These are phyloP conservation scores for Rhinopomastus cyanomelas DNA, from an alignment of 2,113 vertebrate species.

Conservation along the genomic window DNA sequence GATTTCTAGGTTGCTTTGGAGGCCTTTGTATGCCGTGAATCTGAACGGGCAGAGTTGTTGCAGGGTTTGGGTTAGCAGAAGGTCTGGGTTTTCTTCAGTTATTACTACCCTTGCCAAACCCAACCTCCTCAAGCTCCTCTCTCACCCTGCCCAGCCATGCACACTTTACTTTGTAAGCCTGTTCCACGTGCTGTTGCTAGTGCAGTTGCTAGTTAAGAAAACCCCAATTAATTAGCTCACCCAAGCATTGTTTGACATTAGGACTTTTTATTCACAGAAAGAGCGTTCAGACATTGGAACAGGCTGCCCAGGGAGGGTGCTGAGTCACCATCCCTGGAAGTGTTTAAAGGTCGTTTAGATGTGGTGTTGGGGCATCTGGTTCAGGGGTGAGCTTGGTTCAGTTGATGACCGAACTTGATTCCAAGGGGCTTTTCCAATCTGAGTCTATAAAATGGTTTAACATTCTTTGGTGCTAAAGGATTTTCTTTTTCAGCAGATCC, in stretches of 20 bases:
- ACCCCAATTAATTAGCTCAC: not conserved
- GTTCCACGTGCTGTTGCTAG: not conserved
- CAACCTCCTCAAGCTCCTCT: accelerated
- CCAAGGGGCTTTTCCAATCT: too few species aligned
- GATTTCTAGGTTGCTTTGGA: not conserved
- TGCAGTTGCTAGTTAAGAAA: not conserved
- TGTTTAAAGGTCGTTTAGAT: too few species aligned
- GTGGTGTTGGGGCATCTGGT: too few species aligned
- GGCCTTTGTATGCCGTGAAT: accelerated
- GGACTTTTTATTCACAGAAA: too few species aligned
- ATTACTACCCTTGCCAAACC: not conserved
- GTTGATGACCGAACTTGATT: too few species aligned
- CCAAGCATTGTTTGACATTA: not conserved
- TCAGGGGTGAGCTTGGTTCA: too few species aligned
- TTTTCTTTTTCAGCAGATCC: not conserved
- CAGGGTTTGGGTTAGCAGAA: not conserved
- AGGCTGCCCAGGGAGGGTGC: too few species aligned
- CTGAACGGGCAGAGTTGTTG: accelerated
- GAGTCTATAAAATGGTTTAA: not conserved
- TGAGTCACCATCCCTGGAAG: too few species aligned
- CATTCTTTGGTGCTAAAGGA: not conserved
- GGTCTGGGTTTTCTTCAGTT: not conserved
- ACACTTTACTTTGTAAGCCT: not conserved
- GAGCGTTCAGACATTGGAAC: too few species aligned
- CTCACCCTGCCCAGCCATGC: accelerated